These are phyloP conservation scores for Eupithecia vulgata DNA, from an alignment of 2,888 invertebrate genomes.

Conservation along the genomic window DNA sequence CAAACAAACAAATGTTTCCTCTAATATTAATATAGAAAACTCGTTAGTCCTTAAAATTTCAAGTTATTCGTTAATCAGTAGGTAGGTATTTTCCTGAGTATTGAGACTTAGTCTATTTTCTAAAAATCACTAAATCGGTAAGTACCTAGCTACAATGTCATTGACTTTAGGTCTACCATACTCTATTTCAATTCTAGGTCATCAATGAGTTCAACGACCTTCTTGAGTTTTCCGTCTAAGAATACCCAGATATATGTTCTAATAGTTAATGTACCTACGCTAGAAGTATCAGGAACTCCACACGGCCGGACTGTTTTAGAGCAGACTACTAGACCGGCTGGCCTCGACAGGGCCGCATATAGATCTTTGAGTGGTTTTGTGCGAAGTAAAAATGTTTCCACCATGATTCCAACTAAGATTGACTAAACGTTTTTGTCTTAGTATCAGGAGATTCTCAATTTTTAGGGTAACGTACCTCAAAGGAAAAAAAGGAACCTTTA, in stretches of 20 bases:
- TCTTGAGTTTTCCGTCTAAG: slow-evolving; percentile 29
- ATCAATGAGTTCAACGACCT: slow-evolving; percentile 31
- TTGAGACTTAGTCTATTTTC: not conserved
- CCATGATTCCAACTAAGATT: not conserved
- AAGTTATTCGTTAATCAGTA: too few relatives aligned
- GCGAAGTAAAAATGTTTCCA: not conserved
- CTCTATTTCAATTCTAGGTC: slow-evolving; percentile 37
- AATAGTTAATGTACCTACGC: slow-evolving; percentile 13
- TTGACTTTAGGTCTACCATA: slow-evolving; percentile 8
- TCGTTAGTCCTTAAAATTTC: too few relatives aligned
- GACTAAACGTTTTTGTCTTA: too few relatives aligned
- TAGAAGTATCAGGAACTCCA: slow-evolving; percentile 27
- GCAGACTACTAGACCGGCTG: not conserved
- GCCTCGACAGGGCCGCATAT: not conserved
- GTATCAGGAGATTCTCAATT: too few relatives aligned
- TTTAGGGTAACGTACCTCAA: too few relatives aligned
- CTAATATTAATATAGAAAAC: too few relatives aligned
- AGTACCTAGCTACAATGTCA: not conserved
- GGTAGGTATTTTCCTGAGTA: too few relatives aligned
- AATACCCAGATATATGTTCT: slow-evolving; percentile 21
- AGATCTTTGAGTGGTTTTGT: not conserved
- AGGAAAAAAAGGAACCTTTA: too few relatives aligned
- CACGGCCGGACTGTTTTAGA: slow-evolving; percentile 7
- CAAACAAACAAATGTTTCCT: too few relatives aligned
- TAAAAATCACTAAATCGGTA: not conserved